These are phyloP conservation scores for Guaruba guarouba DNA, from an alignment of 2,113 vertebrate species.

Conservation along the genomic window DNA sequence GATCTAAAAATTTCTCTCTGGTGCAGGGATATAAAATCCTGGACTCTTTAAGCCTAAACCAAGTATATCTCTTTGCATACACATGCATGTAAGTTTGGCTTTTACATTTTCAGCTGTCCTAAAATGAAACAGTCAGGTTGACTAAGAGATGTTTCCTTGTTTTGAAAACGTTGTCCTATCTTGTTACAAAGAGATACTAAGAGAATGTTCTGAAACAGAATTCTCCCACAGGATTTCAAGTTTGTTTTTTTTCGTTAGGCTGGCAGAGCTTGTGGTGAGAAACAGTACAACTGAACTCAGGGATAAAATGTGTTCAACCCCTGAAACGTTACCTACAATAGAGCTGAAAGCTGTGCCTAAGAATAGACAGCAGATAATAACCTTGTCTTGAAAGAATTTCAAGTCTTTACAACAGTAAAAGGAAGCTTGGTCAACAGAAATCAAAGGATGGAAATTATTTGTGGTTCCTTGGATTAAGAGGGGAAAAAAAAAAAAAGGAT, in stretches of 20 bases:
- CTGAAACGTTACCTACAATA: neutral
- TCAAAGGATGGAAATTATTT: neutral
- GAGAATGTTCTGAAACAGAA: neutral
- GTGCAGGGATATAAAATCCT: neutral
- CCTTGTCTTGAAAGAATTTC: neutral
- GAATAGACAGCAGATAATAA: neutral
- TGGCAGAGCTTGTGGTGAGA: neutral
- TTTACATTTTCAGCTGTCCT: neutral
- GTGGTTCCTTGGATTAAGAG: neutral
- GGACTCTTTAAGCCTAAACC: neutral
- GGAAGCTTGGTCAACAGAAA: neutral
- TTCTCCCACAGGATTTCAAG: neutral
- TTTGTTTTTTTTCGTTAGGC: neutral
- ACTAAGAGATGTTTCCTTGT: neutral
- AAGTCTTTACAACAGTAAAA: neutral
- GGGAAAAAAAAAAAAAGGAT: neutral
- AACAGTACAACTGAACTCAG: neutral
- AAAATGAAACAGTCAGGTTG: neutral
- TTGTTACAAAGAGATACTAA: neutral
- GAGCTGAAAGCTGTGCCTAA: neutral
- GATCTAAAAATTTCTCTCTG: neutral
- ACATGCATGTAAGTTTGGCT: neutral
- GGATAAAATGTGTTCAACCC: neutral
- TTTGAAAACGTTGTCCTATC: neutral
- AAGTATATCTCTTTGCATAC: neutral